Evolutionary conservation across 1,140 invertebrate genomes (phyloP).

Genomic region (Aphelenchoides avenae): DNA sequence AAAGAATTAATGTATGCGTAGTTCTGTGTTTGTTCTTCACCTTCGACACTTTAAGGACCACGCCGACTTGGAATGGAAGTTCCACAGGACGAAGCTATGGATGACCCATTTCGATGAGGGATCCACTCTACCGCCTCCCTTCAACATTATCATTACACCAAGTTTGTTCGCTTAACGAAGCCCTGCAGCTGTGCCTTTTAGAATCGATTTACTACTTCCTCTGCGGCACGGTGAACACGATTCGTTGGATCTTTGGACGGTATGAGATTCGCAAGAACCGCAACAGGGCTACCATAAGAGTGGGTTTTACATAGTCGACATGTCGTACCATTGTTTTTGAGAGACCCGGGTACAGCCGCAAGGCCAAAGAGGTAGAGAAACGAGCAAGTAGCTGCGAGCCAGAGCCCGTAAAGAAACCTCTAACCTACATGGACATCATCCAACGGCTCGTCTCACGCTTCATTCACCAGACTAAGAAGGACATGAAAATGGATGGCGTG

Average conservation of each 20-base stretch:
- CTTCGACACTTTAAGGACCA: slow-evolving; percentile 60
- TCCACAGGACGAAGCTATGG: slow-evolving; percentile 66
- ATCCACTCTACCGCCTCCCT: slow-evolving; percentile 65
- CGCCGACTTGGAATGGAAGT: slow-evolving; percentile 67
- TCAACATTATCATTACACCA: slow-evolving; percentile 66
- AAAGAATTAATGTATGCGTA: slow-evolving; percentile 63
- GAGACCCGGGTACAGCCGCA: slow-evolving; percentile 54
- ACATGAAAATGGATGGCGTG: slow-evolving; percentile 65
- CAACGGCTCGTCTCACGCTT: slow-evolving; percentile 62
- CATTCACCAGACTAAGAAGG: slow-evolving; percentile 59
- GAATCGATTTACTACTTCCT: slow-evolving; percentile 63
- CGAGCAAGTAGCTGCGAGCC: slow-evolving; percentile 3
- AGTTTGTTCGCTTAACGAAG: too few species aligned
- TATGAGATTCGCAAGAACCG: slow-evolving; percentile 40
- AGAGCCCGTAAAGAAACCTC: slow-evolving; percentile 29
- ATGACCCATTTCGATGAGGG: slow-evolving; percentile 64
- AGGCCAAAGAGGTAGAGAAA: slow-evolving; percentile 45
- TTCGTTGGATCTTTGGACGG: slow-evolving; percentile 51
- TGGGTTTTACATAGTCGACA: slow-evolving; percentile 4
- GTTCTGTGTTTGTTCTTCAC: not conserved
- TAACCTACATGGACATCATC: slow-evolving; percentile 64
- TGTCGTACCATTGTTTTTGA: slow-evolving; percentile 19
- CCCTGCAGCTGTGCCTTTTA: too few species aligned
- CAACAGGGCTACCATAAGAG: slow-evolving; percentile 50
- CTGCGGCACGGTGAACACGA: slow-evolving; percentile 42